Base-by-base conservation (phyloP, 2,113 vertebrate species). In the Phyllostomus hastatus region DNA sequence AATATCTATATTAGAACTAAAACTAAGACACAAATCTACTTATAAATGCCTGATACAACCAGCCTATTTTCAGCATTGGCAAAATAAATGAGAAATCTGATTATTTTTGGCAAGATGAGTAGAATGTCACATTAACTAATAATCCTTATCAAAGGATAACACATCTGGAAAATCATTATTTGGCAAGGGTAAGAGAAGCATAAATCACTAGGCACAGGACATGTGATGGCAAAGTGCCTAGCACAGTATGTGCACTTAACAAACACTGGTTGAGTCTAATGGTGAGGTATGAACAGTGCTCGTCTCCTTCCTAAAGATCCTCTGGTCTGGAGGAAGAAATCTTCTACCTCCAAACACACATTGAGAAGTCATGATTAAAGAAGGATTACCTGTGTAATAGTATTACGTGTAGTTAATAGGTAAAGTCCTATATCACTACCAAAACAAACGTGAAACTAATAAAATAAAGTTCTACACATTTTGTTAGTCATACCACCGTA, bases 71-170 rank as follows among this genome's bases (percentile, higher is more conserved):
- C 70, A 93, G 69, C 61, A 57, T 5, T 79, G 70, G 54, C 93
- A 91, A 91, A 79, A 86, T 52, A 91, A 94, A 93, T 91, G 64
- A 86, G 61, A 93, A 93, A 66, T 38, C 61, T 91, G 93, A 91
- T 95, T 66, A 46, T 84, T 86, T 86, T 54, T 94, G 73, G 91
- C 86, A 94, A 94, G 72, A 75, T 70, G 11, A 41, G 0, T 2
- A 59, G 69, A 83, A 83, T 33, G 43, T 93, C 93, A 80, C 73
- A 70, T 83, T 89, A 93, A 81, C 80, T 31, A 84, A 38, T 46
- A 91, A 86, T 84, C 80, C 20, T 66, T 72, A 76, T 97, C 50
- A 84, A 83, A 95, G 48, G 48, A 41, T 22, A 88, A 79, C 82
- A 66, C 38, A 83, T 59, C 75, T 72, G 57, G 28, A 52, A 95